Conservation (phyloP, 2,797 vertebrate species). For the Gastrophryne carolinensis region DNA sequence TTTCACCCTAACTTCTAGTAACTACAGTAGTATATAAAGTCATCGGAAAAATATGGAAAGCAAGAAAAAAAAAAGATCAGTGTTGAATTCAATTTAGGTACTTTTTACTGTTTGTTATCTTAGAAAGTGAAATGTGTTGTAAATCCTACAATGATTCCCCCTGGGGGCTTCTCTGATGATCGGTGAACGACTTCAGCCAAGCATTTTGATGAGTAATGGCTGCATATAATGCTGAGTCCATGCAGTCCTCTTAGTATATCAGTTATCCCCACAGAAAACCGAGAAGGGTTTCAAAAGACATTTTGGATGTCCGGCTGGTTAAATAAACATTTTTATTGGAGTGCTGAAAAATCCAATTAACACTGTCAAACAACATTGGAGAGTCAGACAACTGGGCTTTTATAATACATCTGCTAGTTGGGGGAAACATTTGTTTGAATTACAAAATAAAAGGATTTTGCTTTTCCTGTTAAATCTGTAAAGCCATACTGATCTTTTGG, state of each 20-base stretch:
- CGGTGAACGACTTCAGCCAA: background rate
- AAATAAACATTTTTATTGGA: background rate
- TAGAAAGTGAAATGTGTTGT: background rate
- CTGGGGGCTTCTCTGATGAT: background rate
- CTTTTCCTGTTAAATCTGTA: too few relatives aligned
- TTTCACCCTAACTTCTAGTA: too few relatives aligned
- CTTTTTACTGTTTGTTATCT: background rate
- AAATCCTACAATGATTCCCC: background rate
- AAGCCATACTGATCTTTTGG: too few relatives aligned
- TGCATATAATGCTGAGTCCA: background rate
- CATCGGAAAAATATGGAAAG: background rate
- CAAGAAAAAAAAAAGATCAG: background rate
- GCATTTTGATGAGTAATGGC: background rate
- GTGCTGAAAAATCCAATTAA: background rate
- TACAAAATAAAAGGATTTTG: too few relatives aligned
- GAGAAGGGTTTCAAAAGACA: background rate
- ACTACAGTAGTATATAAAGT: too few relatives aligned
- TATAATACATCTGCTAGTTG: too few relatives aligned
- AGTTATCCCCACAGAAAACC: background rate
- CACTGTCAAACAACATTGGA: background rate
- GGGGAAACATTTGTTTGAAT: too few relatives aligned
- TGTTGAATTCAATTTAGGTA: background rate
- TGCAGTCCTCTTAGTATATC: background rate
- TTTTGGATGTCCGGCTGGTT: too few relatives aligned
- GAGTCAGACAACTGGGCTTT: background rate